Evolutionary conservation across 1,140 invertebrate genomes (phyloP), one percentile per base, ranked within the genome.

Genomic region (Pinna nobilis): DNA sequence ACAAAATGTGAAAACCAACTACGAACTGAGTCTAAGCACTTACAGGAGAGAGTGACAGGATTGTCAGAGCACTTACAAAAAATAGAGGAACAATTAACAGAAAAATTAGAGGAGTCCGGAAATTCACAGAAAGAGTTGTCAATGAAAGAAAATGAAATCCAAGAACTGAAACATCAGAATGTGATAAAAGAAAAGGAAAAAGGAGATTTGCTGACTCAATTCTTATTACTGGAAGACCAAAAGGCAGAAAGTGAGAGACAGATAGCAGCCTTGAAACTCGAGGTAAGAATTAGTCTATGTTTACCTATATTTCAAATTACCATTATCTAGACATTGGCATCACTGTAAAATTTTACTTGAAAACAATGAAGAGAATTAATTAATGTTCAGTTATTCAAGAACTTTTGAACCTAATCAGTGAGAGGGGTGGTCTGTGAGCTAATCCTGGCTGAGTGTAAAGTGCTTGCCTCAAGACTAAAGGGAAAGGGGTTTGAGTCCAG

Each of bases 181-280:
- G 61, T 25, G 11, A 69, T 55, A 18, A 65, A 76, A 23, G 74
- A 76, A 55, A 55, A 70, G 37, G 77, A 79, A 44, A 79, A 79
- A 49, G 51, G 60, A 37, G 74, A 79, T 50, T 57, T 79, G 6
- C 53, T 79, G n/a, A 51, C 51, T 2, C 66, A 76, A 41, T 79
- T 79, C 63, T 39, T 79, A 35, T 67, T 33, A 28, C 30, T 79
- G 32, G 77, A 79, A 30, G 74, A 79, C 49, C 44, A 61, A 30
- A 79, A 76, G 39, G 74, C 74, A 57, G 53, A 32, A 20, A n/a
- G 76, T 23, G 55, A 75, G 30, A 70, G 63, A 25, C 60, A 35
- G n/a, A 66, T 66, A 7, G 66, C 70, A 33, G 49, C 70, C 23
- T 49, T 70, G 33, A 57, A 53, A 32, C 41, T 79, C 23, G 66